Evolutionary conservation across 2,797 vertebrate species (phyloP).

Genomic region (Telmatherina bonti): DNA sequence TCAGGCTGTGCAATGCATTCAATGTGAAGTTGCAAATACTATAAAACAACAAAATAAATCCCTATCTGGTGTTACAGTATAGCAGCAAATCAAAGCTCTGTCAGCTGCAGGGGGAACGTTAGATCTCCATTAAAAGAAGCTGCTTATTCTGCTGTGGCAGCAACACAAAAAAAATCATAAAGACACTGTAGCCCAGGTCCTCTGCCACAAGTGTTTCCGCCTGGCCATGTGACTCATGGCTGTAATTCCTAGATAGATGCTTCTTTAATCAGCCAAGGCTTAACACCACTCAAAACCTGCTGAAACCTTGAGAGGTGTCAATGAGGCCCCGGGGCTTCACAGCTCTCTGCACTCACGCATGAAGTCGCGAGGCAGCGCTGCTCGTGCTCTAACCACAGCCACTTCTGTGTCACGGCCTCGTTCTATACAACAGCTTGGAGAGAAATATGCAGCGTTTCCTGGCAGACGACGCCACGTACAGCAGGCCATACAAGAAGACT

Average conservation of each 20-base stretch:
- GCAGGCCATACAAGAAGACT: constrained; percentile 3
- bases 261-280: constrained; percentile 55
- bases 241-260: constrained; percentile 46
- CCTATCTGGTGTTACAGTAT: neutral
- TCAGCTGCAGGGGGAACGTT: constrained; percentile 15
- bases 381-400: constrained; percentile 4
- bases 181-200: constrained; percentile 24
- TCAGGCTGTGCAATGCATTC: neutral
- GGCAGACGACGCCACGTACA: constrained; percentile 2
- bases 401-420: constrained; percentile 9
- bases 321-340: constrained; percentile 32
- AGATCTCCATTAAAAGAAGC: constrained; percentile 7
- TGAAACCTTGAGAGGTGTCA: constrained; percentile 48
- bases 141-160: constrained; percentile 20
- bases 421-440: constrained; percentile 1
- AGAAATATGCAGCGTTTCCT: constrained; percentile 9
- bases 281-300: constrained; percentile 32
- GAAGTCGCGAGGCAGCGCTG: neutral
- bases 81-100: constrained; percentile 17
- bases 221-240: constrained; percentile 42
- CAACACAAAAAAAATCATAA: neutral
- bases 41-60: constrained; percentile 3
- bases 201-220: constrained; percentile 31
- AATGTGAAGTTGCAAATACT: constrained; percentile 13
- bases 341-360: neutral